phyloP scores from a whole-genome alignment of 2,113 vertebrate species.

The Budorcas taxicolor region DNA sequence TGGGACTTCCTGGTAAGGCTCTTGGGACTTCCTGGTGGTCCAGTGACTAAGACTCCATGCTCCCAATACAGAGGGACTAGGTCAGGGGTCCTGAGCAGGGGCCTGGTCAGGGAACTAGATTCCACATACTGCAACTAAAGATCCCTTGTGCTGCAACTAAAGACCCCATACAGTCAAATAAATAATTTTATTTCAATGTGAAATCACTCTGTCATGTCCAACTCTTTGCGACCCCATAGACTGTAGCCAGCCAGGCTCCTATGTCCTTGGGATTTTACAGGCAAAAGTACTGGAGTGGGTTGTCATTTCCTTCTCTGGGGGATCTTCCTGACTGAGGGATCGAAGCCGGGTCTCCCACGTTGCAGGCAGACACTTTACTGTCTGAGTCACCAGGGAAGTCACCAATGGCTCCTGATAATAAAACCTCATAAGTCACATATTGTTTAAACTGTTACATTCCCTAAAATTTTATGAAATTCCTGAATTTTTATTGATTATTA shows the following conservation, averaged over 20 bases:
- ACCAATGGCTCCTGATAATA: background rate
- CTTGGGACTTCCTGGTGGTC: background rate
- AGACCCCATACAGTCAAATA: background rate
- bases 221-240: background rate
- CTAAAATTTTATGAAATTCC: background rate
- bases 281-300: background rate
- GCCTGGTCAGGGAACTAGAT: background rate
- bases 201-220: background rate
- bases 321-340: background rate
- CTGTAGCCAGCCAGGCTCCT: background rate
- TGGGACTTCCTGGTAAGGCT: too few relatives aligned
- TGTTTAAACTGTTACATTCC: background rate
- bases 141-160: background rate
- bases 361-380: background rate
- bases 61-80: background rate
- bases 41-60: background rate
- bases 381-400: background rate
- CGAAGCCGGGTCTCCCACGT: rapidly evolving
- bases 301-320: background rate
- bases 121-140: background rate
- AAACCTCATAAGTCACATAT: background rate
- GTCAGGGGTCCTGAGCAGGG: background rate
- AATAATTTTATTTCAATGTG: background rate
- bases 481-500: background rate
- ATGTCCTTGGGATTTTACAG: background rate